Evolutionary conservation across 1,140 invertebrate genomes (phyloP), one percentile per base, ranked within the genome.

Genomic region (Bombus polaris): DNA sequence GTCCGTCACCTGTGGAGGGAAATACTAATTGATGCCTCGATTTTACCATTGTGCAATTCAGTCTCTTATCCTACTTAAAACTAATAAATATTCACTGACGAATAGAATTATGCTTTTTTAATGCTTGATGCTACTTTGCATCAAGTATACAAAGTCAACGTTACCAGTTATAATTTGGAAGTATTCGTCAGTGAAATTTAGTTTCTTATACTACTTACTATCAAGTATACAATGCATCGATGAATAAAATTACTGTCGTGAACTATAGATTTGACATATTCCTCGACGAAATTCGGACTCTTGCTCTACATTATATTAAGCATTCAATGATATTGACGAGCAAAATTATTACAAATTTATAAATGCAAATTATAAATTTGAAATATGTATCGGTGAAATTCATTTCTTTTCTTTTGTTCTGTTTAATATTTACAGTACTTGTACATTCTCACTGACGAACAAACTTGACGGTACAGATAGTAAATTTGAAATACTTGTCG

Each of bases 1-100:
- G 94, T 99, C 98, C 28, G 98, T 99, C 81, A 99, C 94, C 94
- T 95, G 93, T 70, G 87, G 85, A 88, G 90, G 47, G 39, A 76
- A 76, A 83, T 90, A 83, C 87, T 88, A 81, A 90, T 91, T 88
- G 78, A 85, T 79, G 78, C 81, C 42, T 79, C 66, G 78, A 81
- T 10, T 81, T 66, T 81, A 81, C 71, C 4, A 81, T 81, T 25
- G 57, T 81, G 77, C 37, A 62, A 80, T 72, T 70, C 44, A 42
- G 47, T n/a, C 18, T 77, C 47, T 78, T 66, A 66, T 15, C 65
- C 65, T 66, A 66, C 65, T 66, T 66, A 66, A 66, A 5, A 66
- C 65, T 66, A 66, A 66, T 62, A 62, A 62, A 62, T 62, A n/a
- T 62, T 62, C 59, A 62, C 59, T 62, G 28, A 12, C 59, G 10